These are phyloP conservation scores for Neotoma lepida DNA, from an alignment of 2,113 vertebrate species.

Conservation along the genomic window DNA sequence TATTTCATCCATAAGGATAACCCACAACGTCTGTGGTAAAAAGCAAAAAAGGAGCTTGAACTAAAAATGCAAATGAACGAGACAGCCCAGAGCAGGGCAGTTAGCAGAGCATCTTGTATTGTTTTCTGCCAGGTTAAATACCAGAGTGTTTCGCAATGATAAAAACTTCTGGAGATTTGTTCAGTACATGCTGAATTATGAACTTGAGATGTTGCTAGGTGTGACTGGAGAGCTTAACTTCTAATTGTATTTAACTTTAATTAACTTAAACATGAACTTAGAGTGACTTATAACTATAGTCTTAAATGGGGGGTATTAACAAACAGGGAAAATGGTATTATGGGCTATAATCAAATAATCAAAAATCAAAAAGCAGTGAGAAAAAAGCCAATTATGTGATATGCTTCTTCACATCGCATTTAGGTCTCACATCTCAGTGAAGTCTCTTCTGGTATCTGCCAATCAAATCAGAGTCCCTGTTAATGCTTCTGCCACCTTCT, in stretches of 20 bases:
- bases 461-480: neutral
- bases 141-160: neutral
- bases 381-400: neutral
- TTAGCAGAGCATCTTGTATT: neutral
- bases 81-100: too few species aligned
- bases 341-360: neutral
- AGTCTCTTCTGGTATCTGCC: neutral
- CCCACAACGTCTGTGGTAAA: neutral
- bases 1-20: neutral
- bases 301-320: neutral
- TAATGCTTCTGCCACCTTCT: neutral
- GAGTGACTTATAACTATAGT: neutral
- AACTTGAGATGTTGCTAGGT: neutral
- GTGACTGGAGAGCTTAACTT: neutral
- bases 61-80: neutral
- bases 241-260: neutral
- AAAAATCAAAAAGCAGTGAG: neutral
- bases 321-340: neutral
- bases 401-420: neutral
- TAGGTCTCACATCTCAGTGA: neutral
- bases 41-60: neutral
- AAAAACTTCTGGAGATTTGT: neutral
- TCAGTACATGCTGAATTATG: neutral
- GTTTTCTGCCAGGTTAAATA: neutral
- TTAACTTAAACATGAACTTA: neutral